phyloP scores from a whole-genome alignment of 2,113 vertebrate species.

The Hemiscyllium ocellatum region DNA sequence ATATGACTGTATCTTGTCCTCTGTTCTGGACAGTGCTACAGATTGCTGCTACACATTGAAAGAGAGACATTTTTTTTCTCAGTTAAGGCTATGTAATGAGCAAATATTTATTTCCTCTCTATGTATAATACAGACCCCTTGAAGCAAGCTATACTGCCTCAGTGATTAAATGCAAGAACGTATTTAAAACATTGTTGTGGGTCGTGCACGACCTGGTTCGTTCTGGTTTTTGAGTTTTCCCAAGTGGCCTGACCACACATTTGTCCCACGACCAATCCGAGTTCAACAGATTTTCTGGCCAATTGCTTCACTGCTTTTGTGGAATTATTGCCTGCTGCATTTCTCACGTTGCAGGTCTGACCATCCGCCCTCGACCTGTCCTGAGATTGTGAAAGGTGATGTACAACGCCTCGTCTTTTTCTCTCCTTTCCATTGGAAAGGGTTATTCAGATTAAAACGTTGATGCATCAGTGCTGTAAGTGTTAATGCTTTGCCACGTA shows the following conservation, averaged over 20 bases:
- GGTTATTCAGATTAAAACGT: not conserved
- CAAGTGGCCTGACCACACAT: not conserved
- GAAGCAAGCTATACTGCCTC: slow-evolving; percentile 76
- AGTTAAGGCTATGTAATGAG: slow-evolving; percentile 73
- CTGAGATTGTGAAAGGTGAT: not conserved
- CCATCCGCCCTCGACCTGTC: not conserved
- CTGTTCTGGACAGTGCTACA: slow-evolving; percentile 72
- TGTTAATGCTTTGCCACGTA: not conserved
- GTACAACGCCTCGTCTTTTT: not conserved
- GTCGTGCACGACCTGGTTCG: not conserved
- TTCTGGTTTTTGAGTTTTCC: not conserved
- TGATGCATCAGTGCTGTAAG: not conserved
- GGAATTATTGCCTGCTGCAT: too few species aligned
- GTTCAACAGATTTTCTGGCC: not conserved
- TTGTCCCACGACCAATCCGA: not conserved
- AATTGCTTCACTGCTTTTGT: too few species aligned
- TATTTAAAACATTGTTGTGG: not conserved
- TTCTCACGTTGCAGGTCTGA: not conserved
- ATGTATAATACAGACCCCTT: slow-evolving; percentile 77
- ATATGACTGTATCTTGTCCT: slow-evolving; percentile 61
- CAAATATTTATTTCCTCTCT: slow-evolving; percentile 81
- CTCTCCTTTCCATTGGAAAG: not conserved
- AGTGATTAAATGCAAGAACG: slow-evolving; percentile 59
- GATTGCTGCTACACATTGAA: slow-evolving; percentile 50
- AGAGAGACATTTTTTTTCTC: slow-evolving; percentile 49